Evolutionary conservation across 92 coral and sea anemone species (phyloP), one percentile per base, ranked within the genome.

Genomic region (Epizoanthus ramosus): DNA sequence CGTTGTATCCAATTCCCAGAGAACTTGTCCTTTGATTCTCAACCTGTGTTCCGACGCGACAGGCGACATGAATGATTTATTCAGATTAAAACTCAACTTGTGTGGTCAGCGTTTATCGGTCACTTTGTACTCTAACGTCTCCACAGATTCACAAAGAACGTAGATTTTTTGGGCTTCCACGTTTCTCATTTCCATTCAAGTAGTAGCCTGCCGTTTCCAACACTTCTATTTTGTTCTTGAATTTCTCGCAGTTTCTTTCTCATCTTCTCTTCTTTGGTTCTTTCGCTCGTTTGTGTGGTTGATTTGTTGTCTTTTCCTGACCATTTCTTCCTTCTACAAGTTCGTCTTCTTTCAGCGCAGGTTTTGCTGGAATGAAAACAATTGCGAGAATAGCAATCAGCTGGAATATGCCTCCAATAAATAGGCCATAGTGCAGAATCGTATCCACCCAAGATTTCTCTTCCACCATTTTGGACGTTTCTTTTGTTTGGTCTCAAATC

Each of bases 381-480:
- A 93, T 93, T 13, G 97, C 97, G 41, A 93, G 74, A n/a, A 93
- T 93, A 52, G 95, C 92, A 43, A 93, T 84, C 60, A 93, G 77
- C 76, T 93, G 97, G 79, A 93, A 93, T 33, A 93, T 87, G 21
- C 97, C 97, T 37, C 97, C 97, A 56, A 93, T 68, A 56, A 93
- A 89, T 28, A 93, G 88, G 0, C 97, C 97, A 71, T 91, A 93
- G 73, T 93, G 89, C 74, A 93, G 83, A 25, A 91, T 57, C 67
- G 84, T 79, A 85, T 93, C 97, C 71, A 88, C 65, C 64, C 83
- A 57, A 8, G 88, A 69, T 13, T 72, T 65, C 28, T 69, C 57
- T 28, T 63, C 93, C 85, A 85, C 93, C 93, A 90, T 87, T 25
- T 87, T 85, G 79, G 35, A 64, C 54, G 15, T 9, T 50, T 50